These are phyloP conservation scores for Poecilia latipinna DNA, from an alignment of 2,113 vertebrate species.

Conservation along the genomic window DNA sequence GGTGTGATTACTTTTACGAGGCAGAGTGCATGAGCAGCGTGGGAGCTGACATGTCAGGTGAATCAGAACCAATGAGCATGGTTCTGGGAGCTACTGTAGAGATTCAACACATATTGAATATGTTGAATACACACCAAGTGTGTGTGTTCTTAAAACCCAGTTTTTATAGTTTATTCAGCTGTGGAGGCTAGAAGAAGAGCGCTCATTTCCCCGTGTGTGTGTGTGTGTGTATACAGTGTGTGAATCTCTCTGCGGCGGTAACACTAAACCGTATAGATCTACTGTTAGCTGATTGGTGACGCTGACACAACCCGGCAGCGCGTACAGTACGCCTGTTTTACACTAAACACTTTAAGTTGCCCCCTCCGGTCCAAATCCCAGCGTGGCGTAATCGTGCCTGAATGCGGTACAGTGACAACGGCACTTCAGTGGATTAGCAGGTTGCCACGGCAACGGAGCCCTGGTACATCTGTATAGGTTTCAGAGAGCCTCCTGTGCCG, in stretches of 20 bases:
- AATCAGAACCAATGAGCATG: conserved; percentile 35
- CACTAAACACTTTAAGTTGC: conserved; percentile 56
- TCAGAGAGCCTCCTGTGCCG: conserved; percentile 45
- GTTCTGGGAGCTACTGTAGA: conserved; percentile 14
- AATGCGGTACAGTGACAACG: conserved; percentile 68
- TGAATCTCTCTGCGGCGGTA: background rate
- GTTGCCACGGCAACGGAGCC: conserved; percentile 73
- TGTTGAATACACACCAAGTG: conserved; percentile 8
- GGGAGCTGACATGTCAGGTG: conserved; percentile 18
- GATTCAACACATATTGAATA: background rate
- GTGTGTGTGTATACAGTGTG: background rate
- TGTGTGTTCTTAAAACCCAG: background rate
- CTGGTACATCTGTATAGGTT: conserved; percentile 73
- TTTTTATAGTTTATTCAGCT: background rate
- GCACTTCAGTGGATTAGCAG: conserved; percentile 74
- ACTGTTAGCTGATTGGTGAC: conserved; percentile 17
- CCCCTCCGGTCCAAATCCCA: conserved; percentile 65
- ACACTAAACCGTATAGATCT: background rate
- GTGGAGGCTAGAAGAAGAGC: background rate
- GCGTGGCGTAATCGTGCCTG: conserved; percentile 65
- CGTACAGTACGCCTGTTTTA: conserved; percentile 43
- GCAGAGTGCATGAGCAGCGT: conserved; percentile 7
- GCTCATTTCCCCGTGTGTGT: background rate
- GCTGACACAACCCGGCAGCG: conserved; percentile 39
- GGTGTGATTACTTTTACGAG: too few relatives aligned